These are phyloP conservation scores for Oriolus oriolus DNA, from an alignment of 2,113 vertebrate genomes.

Conservation along the genomic window DNA sequence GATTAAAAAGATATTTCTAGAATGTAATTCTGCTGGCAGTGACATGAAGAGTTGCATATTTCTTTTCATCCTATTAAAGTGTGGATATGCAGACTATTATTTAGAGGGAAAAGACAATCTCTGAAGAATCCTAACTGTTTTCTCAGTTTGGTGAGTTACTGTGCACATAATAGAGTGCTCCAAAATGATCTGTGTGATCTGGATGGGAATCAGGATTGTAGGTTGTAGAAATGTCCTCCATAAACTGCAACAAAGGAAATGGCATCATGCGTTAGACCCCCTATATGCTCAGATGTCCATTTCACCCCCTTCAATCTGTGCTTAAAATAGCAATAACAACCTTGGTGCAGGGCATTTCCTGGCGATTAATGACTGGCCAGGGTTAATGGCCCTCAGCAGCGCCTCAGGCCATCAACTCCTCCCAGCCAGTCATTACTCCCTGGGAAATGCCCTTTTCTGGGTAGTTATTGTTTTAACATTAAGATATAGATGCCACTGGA, in stretches of 20 bases:
- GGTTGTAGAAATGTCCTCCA: not conserved
- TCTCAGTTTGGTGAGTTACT: not conserved
- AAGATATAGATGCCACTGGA: not conserved
- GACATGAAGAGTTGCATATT: not conserved
- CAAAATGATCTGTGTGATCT: not conserved
- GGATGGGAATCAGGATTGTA: not conserved
- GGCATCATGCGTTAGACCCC: not conserved
- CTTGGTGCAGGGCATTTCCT: constrained; percentile 49
- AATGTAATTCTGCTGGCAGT: not conserved
- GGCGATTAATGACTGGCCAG: constrained; percentile 18
- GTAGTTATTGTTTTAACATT: constrained; percentile 31
- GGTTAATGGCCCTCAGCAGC: constrained; percentile 54
- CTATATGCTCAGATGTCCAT: not conserved
- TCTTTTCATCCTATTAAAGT: not conserved
- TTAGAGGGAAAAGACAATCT: not conserved
- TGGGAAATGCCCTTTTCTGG: constrained; percentile 39
- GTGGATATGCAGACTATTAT: not conserved
- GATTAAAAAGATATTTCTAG: constrained; percentile 4
- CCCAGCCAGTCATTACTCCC: constrained; percentile 46
- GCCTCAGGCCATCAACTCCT: constrained; percentile 55
- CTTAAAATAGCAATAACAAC: constrained; percentile 49
- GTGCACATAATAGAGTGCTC: not conserved
- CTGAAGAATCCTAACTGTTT: not conserved
- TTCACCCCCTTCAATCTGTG: not conserved
- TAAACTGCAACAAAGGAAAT: constrained; percentile 1